Evolutionary conservation across 2,113 vertebrate genomes (phyloP).

Genomic region (Pardalotus punctatus): DNA sequence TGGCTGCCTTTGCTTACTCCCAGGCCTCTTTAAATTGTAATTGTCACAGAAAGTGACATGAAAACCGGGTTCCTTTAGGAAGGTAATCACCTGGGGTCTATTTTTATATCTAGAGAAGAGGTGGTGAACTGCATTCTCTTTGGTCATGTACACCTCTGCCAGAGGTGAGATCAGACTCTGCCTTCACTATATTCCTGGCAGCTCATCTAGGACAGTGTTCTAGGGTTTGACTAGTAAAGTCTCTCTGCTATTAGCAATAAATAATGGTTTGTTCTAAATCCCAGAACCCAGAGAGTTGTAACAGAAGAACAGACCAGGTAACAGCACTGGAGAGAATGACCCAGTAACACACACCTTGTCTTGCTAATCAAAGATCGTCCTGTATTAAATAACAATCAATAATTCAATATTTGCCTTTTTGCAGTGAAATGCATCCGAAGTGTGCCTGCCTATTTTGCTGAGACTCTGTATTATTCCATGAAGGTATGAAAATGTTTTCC

Average conservation of each 20-base stretch:
- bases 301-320: background rate
- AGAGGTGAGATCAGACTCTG: background rate
- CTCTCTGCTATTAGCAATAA: background rate
- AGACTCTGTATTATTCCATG: constrained; percentile 85
- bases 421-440: constrained; percentile 88
- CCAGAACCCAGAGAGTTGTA: background rate
- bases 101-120: background rate
- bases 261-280: background rate
- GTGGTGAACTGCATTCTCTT: background rate
- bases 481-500: constrained; percentile 74
- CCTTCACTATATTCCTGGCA: background rate
- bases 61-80: background rate
- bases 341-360: background rate
- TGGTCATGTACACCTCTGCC: background rate
- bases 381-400: background rate
- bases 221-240: background rate
- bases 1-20: background rate
- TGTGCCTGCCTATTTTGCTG: constrained; percentile 89
- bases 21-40: background rate
- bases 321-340: background rate
- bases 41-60: background rate
- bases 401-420: background rate
- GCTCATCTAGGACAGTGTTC: background rate
- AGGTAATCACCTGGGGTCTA: background rate
- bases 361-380: background rate